Evolutionary conservation across 2,113 vertebrate species (phyloP), one percentile per base, ranked within the genome.

Genomic region (Capreolus pygargus): DNA sequence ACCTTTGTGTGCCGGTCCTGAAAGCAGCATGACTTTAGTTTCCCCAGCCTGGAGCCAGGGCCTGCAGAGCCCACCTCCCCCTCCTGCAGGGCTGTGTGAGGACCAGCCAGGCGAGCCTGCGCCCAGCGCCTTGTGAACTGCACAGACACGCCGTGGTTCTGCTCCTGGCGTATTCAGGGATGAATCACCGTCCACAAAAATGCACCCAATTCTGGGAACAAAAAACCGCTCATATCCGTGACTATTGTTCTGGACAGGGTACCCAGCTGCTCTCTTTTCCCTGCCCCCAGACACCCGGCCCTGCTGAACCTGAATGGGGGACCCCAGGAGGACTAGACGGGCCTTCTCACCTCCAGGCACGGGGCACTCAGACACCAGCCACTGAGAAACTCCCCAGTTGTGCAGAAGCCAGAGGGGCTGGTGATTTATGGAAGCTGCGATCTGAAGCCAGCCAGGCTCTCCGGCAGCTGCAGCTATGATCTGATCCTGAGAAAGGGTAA

Each of bases 121-220:
- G 74, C 82, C 91, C 86, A 55, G 67, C 14, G 84, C 93, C 93
- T 93, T 64, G 28, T 60, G 92, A 97, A 96, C 79, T 94, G 92
- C 91, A 86, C 93, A 96, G 97, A 96, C 94, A 97, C 2, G 82
- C 88, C 58, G 15, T 17, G 91, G 93, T 89, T 98, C 94, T 50
- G 33, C 91, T 89, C 57, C 93, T 91, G 95, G 95, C 86, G 0
- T 89, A 50, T 78, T 91, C 79, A 8, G 45, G 6, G 57, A 96
- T 98, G 97, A 98, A 87, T 97, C 97, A 98, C 58, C 87, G 1
- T 97, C 98, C 97, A 97, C 97, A 98, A 98, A 97, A 97, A 98
- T 97, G 96, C 52, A 97, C 55, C 89, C 94, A 81, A 86, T 96
- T 97, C 96, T 98, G 91, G 95, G 96, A 97, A 97, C 86, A 94